Conservation (phyloP, 2,797 vertebrate genomes). For the Rousettus madagascariensis region DNA sequence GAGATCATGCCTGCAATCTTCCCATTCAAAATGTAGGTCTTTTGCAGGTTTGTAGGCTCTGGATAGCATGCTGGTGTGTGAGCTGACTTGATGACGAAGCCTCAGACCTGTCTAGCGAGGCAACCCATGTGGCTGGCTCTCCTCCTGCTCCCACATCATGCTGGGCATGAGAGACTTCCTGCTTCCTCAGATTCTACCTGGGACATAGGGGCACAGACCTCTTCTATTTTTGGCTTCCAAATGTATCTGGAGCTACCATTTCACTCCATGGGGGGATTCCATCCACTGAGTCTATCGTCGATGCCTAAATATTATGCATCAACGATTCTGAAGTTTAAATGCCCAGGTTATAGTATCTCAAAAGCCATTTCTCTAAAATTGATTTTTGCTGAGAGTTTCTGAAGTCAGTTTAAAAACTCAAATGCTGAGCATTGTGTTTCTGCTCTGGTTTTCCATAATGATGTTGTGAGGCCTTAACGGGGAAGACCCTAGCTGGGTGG, state of each 20-base stretch:
- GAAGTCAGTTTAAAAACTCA: background rate
- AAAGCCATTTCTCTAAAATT: background rate
- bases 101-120: background rate
- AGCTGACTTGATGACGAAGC: background rate
- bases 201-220: background rate
- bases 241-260: background rate
- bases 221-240: background rate
- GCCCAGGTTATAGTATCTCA: background rate
- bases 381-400: background rate
- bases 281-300: background rate
- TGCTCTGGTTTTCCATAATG: background rate
- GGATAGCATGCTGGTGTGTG: background rate
- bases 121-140: background rate
- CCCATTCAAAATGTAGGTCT: background rate
- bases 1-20: background rate
- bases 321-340: slow-evolving; percentile 11
- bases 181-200: background rate
- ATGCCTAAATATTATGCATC: background rate
- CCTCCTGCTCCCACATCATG: background rate
- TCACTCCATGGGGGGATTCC: background rate
- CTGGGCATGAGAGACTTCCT: background rate
- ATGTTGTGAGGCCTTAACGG: background rate
- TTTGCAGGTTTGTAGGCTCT: background rate
- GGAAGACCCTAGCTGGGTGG: background rate
- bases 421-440: background rate